Evolutionary conservation across 2,797 vertebrate genomes (phyloP), one percentile per base, ranked within the genome.

Genomic region (Xenentodon cancila): DNA sequence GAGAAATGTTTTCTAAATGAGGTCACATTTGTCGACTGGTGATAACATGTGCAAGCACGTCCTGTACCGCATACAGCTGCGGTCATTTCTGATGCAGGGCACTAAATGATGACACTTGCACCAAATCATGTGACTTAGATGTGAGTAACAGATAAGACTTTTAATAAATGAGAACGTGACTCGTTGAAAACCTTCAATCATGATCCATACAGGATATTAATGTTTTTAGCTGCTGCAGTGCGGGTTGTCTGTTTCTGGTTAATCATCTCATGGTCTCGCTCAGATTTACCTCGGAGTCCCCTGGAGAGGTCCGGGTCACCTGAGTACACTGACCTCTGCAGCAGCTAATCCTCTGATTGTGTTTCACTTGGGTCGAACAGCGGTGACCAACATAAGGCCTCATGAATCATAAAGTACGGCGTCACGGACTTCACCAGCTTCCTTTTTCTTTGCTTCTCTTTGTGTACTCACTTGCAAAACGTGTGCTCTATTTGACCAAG

Each of bases 381-480:
- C 0, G 0, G 40, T 18, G 16, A 48, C 59, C 43, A 20, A 8
- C 1, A 1, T 46, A 18, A 53, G 45, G 21, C 19, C 3, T 5
- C 19, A 21, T 59, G 15, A 69, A 71, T 75, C 68, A 77, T 37
- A 43, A 45, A 47, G 45, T 34, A 21, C 59, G 62, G 40, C 42
- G n/a, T 69, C 47, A 56, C 51, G 30, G 17, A 22, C 40, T 61
- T 19, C 16, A 4, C 56, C 16, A 30, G 64, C 73, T 77, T 77
- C 79, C 64, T 19, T 67, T 75, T 77, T 73, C 51, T 65, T 32
- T 30, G 1, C 21, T 42, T 56, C 21, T 66, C 16, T 53, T 18
- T 71, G 42, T 67, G 18, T 54, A 18, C 52, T 55, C 17, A 68
- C 18, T 19, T 21, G 21, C 19, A 49, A 40, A 42, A n/a, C 47